Base-by-base conservation (phyloP, 2,113 vertebrate species). In the Etia nguti region DNA sequence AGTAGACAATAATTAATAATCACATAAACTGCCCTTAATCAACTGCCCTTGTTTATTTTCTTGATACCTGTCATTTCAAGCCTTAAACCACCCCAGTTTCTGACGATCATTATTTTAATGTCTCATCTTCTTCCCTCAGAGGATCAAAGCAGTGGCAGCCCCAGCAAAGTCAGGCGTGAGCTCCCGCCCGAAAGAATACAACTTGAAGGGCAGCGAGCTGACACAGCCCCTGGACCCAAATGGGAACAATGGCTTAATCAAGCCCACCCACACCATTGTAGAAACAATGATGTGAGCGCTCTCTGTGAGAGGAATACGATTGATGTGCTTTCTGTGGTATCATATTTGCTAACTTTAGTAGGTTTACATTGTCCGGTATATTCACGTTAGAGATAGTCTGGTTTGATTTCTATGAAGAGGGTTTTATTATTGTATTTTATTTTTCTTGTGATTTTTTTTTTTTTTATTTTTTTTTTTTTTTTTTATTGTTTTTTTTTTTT, bases 231-330 rank as follows among this genome's bases (percentile, higher is more conserved):
- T 96, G 90, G 95, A 96, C 91, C 95, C 97, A 65, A 97, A 97
- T 43, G 90, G 95, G 81, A 98, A 97, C 86, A 97, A 96, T 22
- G 93, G 96, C 85, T 97, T 98, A 95, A 96, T 96, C 94, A 99
- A 98, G 94, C 97, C 97, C 82, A 97, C 97, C 83, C 98, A 98
- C 96, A 98, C 98, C 97, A 96, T 99, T 93, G 98, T 99, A 96
- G 98, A 99, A 97, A 99, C 98, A 93, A 98, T 97, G 97, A 99
- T 99, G 98, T 99, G 97, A 99, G 96, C 96, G 92, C 97, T 97
- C 96, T 97, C 96, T 97, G 95, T 97, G 95, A 96, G 95, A 97
- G 96, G 96, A 96, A 95, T 94, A 96, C 10, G 90, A 94, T 94
- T 91, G 92, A 93, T 94, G 96, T 96, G 96, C 96, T 96, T 96